Evolutionary conservation across 2,113 vertebrate species (phyloP).

Genomic region (Esox niger): DNA sequence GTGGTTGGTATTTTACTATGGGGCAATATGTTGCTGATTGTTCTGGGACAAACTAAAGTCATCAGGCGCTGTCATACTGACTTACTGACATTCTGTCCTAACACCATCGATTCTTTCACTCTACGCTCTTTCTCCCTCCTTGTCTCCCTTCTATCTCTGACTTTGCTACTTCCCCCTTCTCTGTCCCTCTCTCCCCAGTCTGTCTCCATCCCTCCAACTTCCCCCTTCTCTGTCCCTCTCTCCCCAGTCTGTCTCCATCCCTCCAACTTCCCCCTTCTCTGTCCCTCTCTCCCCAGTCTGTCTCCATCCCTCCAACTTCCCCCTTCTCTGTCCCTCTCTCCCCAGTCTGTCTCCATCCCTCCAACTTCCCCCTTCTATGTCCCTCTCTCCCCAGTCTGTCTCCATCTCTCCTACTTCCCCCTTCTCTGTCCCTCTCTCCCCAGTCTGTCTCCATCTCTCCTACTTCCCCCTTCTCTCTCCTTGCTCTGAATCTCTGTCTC

Average conservation of each 20-base stretch:
- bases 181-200: background rate
- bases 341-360: background rate
- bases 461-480: background rate
- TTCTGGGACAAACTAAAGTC: background rate
- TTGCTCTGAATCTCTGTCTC: slow-evolving; percentile 16
- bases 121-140: slow-evolving; percentile 1
- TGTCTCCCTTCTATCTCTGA: background rate
- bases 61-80: slow-evolving; percentile 28
- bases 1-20: slow-evolving; percentile 27
- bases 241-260: background rate
- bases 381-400: background rate
- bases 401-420: background rate
- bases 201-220: too few relatives aligned
- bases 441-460: background rate
- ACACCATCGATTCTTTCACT: background rate
- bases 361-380: background rate
- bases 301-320: background rate
- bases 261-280: background rate
- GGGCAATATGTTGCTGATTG: background rate
- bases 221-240: too few relatives aligned
- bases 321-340: background rate
- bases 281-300: background rate
- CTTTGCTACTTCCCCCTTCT: background rate
- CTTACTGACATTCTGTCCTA: slow-evolving; percentile 8
- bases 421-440: background rate